phyloP scores from a whole-genome alignment of 2,888 invertebrate species.

The Pharmacophagus antenor region DNA sequence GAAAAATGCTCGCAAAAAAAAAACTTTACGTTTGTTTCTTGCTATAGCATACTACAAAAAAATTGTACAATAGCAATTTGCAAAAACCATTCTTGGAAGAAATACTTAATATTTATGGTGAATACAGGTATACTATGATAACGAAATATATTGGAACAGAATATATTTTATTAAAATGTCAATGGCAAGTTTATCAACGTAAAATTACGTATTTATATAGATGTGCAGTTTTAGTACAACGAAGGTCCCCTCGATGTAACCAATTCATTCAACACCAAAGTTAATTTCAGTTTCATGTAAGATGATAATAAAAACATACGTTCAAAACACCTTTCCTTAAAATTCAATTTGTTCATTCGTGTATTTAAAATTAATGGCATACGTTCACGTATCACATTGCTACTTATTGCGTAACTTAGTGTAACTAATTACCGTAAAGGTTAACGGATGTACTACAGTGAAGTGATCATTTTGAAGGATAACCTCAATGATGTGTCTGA shows the following conservation, averaged over 20 bases:
- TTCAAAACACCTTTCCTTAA: not conserved
- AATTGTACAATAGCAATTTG: conserved; percentile 3
- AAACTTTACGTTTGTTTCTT: conserved; percentile 5
- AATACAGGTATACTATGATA: conserved; percentile 1
- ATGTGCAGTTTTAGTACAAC: no score
- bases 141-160: no score
- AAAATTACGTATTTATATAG: no score
- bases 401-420: conserved; percentile 23
- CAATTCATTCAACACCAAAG: no score
- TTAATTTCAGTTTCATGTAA: no score
- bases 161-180: conserved; percentile 5
- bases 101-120: not conserved
- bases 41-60: conserved; percentile 1
- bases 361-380: not conserved
- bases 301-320: no score
- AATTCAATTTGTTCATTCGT: not conserved
- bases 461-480: conserved; percentile 35
- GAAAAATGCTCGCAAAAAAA: conserved; percentile 8
- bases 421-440: conserved; percentile 37
- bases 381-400: not conserved
- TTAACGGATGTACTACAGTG: conserved; percentile 29
- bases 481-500: conserved; percentile 28
- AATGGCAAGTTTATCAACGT: no score
- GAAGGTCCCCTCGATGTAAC: no score
- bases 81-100: not conserved